Evolutionary conservation across 2,113 vertebrate genomes (phyloP), one percentile per base, ranked within the genome.

Genomic region (Pomatorhinus ruficollis): DNA sequence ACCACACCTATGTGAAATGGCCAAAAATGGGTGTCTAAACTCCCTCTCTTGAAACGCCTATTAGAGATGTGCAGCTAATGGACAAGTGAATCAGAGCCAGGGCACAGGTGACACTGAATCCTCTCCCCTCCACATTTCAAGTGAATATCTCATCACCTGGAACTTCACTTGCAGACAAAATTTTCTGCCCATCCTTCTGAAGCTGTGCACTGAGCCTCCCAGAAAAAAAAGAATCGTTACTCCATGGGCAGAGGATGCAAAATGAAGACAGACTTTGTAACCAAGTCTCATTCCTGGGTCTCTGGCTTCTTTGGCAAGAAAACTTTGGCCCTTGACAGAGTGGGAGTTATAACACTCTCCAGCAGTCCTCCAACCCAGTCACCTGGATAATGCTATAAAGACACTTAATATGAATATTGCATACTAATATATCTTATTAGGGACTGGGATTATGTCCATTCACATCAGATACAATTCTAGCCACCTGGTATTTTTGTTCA

Each of bases 201-300:
- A 75, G 2, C 14, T 37, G 27, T 56, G 15, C 22, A 18, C 18
- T 52, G 14, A 0, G 0, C 9, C 70, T 31, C 10, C 24, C 45
- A 53, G 10, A 15, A 69, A 57, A 37, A 39, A 52, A 20, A 6
- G 4, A 5, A n/a, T 15, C 15, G 24, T 6, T 11, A 14, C 12
- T 65, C 4, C 24, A 30, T 27, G 47, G 35, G 13, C 21, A 87
- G 44, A 49, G 21, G 30, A 57, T 27, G 47, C 8, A 71, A 79
- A 66, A 57, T 0, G 6, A 74, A 52, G 28, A 31, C 17, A 75
- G 40, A 17, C 19, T 59, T 79, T 27, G 12, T 31, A 61, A 57
- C 11, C 16, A 15, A 22, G 8, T 15, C 11, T 78, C 28, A 74
- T 14, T 3, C 7, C 5, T n/a, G 17, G 6, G 13, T 31, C 14